Evolutionary conservation across 2,113 vertebrate species (phyloP), one percentile per base, ranked within the genome.

Genomic region (Dinomys branickii): DNA sequence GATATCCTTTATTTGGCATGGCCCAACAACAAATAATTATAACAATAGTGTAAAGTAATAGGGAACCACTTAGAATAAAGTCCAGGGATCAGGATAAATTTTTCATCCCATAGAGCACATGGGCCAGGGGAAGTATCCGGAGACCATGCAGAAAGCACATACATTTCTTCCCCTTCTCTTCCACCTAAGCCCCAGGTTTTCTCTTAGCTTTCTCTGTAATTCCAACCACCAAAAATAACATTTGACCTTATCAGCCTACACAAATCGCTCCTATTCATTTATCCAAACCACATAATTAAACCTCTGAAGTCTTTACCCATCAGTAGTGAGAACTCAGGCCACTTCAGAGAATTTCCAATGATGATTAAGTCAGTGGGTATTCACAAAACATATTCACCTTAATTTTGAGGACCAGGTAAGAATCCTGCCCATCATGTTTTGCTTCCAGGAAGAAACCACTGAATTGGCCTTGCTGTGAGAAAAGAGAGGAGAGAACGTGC

Each of bases 121-220:
- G 26, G 50, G 22, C 73, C 35, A n/a, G 28, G 41, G 73, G 35
- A 41, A 44, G 14, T 19, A n/a, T 88, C 35, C 38, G 5, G 7
- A 38, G 7, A 35, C 63, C 16, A 0, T 35, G 44, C 30, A 44
- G n/a, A 24, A 10, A 77, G 12, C 69, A 63, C 0, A 1, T 0
- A 20, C 10, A 5, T 50, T 58, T 33, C 75, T 16, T 20, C 12
- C 30, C 78, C 33, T 10, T 82, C 11, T 24, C 35, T 54, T 7
- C 52, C 50, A 47, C 16, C 26, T 50, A 9, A 50, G 1, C 2
- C 33, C 7, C 35, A 16, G 4, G 28, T 75, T 5, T n/a, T 44
- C 24, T 22, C 17, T 44, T 83, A n/a, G n/a, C 4, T 50, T 56
- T 54, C n/a, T 41, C 7, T 81, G 3, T 67, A 33, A 24, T 38